A percentile compares a stretch with the other conserved stretches of the same genome.
phyloP scores from a whole-genome alignment of 2,888 invertebrate genomes.

The Gnatocerus cornutus region DNA sequence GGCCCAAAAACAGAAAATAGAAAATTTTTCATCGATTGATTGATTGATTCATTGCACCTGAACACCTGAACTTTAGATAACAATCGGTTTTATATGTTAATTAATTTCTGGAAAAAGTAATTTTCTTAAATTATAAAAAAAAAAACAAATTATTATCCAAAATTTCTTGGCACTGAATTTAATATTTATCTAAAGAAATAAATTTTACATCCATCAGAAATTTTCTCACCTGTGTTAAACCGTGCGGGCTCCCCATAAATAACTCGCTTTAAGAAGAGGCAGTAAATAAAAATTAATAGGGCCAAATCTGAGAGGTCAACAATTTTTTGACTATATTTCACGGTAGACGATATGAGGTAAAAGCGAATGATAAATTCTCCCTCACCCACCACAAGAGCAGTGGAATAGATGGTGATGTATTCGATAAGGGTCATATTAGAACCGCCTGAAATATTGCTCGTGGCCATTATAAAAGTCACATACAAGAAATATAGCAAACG shows the following conservation, averaged over 20 bases:
- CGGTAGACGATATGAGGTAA: slow-evolving; percentile 54
- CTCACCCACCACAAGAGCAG: slow-evolving; percentile 40
- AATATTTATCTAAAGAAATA: no score
- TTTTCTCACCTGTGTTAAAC: slow-evolving; percentile 5
- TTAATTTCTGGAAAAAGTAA: no score
- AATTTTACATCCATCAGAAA: no score
- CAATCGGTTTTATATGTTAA: no score
- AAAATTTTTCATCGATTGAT: no score
- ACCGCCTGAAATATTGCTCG: slow-evolving; percentile 55
- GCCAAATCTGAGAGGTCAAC: slow-evolving; percentile 60
- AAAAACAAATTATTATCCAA: no score
- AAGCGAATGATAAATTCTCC: slow-evolving; percentile 57
- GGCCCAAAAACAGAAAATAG: no score
- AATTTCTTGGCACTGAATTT: no score
- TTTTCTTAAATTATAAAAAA: no score
- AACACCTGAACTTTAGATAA: no score
- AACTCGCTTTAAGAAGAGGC: slow-evolving; percentile 24
- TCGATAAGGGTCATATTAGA: slow-evolving; percentile 55
- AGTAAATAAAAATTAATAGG: slow-evolving; percentile 61
- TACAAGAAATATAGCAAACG: slow-evolving; percentile 47
- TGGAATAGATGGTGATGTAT: slow-evolving; percentile 57
- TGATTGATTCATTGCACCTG: no score
- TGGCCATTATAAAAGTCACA: slow-evolving; percentile 55
- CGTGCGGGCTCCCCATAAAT: slow-evolving; percentile 4
- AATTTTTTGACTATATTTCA: slow-evolving; percentile 61